Evolutionary conservation across 2,113 vertebrate species (phyloP), one percentile per base, ranked within the genome.

Genomic region (Myrmophylax atrothorax): DNA sequence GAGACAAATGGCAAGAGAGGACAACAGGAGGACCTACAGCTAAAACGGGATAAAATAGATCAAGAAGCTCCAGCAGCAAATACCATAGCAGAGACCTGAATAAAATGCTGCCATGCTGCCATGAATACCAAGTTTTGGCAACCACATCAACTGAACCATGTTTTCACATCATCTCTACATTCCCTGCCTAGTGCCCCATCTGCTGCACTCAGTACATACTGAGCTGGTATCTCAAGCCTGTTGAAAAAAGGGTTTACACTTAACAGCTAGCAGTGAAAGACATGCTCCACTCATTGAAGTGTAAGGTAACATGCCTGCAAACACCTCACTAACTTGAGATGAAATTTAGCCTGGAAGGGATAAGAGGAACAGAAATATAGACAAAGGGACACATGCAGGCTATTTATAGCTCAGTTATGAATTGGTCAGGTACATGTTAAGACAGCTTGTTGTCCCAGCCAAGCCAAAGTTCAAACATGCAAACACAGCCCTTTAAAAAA

Each of bases 181-280:
- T 90, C 26, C 26, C 31, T 37, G 22, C 18, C 25, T 56, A n/a
- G 7, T 35, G 33, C 6, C 52, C 55, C 33, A 55, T 58, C 59
- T 37, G 42, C 46, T 58, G 35, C n/a, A n/a, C 8, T 20, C 8
- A 64, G 6, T 0, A 10, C 5, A 55, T 12, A 59, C 0, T 18
- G 10, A 70, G 35, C 19, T 33, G 40, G 7, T 42, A 46, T 33
- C 42, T 74, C 50, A 73, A 33, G 6, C 20, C 59, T 68, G 19
- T 42, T 46, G 40, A 47, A 81, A 89, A 84, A 22, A 28, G 13
- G 1, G 10, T 18, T 13, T 25, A 23, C 15, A 14, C 15, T 58
- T 62, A 55, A 38, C 5, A 73, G 55, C 14, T 4, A 55, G 28
- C 53, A 56, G 25, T 12, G 18, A 64, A 95, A 56, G 11, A 40